Evolutionary conservation across 37 sponge, comb jelly and placozoan species (phyloP).

Genomic region (Hormiphora californensis): DNA sequence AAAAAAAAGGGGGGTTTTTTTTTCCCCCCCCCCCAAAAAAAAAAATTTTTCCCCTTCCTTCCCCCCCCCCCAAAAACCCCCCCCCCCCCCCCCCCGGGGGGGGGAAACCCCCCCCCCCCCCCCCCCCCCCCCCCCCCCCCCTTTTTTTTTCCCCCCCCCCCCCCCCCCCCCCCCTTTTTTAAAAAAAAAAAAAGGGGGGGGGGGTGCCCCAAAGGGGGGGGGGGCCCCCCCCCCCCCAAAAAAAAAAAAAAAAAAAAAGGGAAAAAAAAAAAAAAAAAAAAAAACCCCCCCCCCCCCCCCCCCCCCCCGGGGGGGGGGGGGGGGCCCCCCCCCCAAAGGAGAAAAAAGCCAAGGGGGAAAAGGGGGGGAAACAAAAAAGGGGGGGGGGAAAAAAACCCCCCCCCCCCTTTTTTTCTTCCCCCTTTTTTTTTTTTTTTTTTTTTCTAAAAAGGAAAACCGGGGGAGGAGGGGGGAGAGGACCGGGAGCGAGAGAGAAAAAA

Average conservation of each 20-base stretch:
- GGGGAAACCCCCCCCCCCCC: neutral
- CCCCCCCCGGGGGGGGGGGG: neutral
- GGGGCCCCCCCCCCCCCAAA: neutral
- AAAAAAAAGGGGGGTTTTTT: too few species aligned
- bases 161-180: neutral
- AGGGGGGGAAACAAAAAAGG: too few species aligned
- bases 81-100: neutral
- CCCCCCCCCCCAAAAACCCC: neutral
- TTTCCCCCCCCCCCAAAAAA: neutral
- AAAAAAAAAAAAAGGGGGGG: neutral
- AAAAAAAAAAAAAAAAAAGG: neutral
- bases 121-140: neutral
- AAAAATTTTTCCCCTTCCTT: neutral
- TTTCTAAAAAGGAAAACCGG: neutral
- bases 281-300: neutral
- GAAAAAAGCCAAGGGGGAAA: neutral
- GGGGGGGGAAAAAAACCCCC: too few species aligned
- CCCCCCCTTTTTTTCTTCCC: too few species aligned
- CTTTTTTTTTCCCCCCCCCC: neutral
- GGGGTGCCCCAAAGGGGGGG: neutral
- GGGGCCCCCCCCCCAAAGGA: neutral
- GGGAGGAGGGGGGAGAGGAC: neutral
- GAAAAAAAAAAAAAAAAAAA: neutral
- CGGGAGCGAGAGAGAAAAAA: neutral
- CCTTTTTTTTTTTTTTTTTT: too few species aligned